Evolutionary conservation across 2,113 vertebrate genomes (phyloP), one percentile per base, ranked within the genome.

Genomic region (Apeltes quadracus): DNA sequence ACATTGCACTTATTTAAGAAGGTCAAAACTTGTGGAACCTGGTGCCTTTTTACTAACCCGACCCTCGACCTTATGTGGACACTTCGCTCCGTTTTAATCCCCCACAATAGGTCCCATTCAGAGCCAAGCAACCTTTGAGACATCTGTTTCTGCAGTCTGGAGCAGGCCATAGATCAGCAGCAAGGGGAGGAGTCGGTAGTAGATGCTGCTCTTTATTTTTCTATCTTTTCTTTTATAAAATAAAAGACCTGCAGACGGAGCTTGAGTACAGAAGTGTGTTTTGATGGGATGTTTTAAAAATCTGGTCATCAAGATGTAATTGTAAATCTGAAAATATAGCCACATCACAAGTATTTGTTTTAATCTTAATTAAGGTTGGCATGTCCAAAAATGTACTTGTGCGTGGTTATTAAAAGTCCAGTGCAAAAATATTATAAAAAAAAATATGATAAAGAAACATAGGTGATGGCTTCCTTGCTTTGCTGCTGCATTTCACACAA

Each of bases 1-100:
- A 85, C 82, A 78, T 89, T 87, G 81, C 89, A 90, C 88, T 90
- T 90, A 90, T 92, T 92, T 91, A 76, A 91, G 25, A 87, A 92
- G 92, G 91, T 93, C 89, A 90, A 53, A 82, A 84, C 84, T 83
- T 39, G 69, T 78, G 69, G 78, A 81, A 84, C 81, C 87, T 67
- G 58, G 88, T 84, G 85, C 84, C 81, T 89, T 85, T 89, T 88
- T 80, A 86, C 80, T 59, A 81, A 71, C 69, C 78, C 67, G 81
- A 89, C 86, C 88, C 78, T 66, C 86, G 82, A 92, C 89, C 89
- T 64, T 61, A 8, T 6, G 55, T 29, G 87, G 85, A 91, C 88
- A 89, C 92, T 92, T 91, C n/a, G 91, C 75, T 90, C 79, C 23
- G 76, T 81, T 88, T 89, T 79, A 81, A 78, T 76, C 41, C 51